Conservation (phyloP, 2,113 vertebrate species). For the Brienomyrus brachyistius region DNA sequence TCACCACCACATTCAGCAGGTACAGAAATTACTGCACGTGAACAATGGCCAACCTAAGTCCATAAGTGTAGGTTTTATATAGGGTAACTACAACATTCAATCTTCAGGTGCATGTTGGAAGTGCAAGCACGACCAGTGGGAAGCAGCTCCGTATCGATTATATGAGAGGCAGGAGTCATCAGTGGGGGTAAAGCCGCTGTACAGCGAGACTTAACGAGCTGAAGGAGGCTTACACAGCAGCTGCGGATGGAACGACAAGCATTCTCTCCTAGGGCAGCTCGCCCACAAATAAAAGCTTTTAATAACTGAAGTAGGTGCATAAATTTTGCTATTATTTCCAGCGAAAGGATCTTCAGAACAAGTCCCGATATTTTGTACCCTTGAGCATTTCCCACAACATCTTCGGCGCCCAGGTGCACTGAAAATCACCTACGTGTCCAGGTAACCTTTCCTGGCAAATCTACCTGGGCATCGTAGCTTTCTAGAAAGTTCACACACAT, state of each 20-base stretch:
- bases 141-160: not conserved
- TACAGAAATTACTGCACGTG: not conserved
- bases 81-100: not conserved
- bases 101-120: not conserved
- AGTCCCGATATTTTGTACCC: not conserved
- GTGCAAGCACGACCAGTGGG: not conserved
- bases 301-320: not conserved
- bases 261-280: not conserved
- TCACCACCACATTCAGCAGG: not conserved
- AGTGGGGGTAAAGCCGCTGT: not conserved
- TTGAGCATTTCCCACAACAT: not conserved
- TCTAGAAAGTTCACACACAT: not conserved
- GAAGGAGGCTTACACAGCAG: not conserved
- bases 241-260: not conserved
- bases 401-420: not conserved
- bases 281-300: slow-evolving; percentile 10
- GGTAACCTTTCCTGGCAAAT: not conserved
- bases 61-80: not conserved
- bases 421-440: not conserved
- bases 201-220: not conserved
- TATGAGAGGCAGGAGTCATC: not conserved
- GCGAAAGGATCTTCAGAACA: not conserved
- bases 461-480: not conserved
- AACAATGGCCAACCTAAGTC: not conserved
- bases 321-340: slow-evolving; percentile 2